Evolutionary conservation across 2,113 vertebrate species (phyloP).

Genomic region (Sinocyclocheilus rhinocerous): DNA sequence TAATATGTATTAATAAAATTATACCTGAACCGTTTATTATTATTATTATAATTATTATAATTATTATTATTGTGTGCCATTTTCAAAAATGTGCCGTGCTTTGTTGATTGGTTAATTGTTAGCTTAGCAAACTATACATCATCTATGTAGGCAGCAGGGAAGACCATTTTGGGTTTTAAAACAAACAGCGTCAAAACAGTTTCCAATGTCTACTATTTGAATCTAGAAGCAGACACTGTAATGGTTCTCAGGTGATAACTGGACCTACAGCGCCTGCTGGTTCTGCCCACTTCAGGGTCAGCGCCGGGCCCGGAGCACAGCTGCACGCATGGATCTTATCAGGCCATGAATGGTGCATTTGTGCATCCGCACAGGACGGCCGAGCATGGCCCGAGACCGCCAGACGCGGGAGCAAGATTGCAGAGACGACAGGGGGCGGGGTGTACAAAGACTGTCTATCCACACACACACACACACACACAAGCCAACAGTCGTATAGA

Average conservation of each 20-base stretch:
- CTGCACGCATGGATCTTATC: constrained; percentile 47
- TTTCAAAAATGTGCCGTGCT: too few relatives aligned
- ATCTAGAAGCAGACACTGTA: neutral
- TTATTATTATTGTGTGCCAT: too few relatives aligned
- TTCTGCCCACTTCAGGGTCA: constrained; percentile 11
- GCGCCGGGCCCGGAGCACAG: neutral
- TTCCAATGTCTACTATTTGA: neutral
- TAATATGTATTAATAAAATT: too few relatives aligned
- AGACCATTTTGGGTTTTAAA: neutral
- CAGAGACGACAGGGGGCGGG: neutral
- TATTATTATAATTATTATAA: too few relatives aligned
- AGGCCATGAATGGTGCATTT: constrained; percentile 47
- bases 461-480: neutral
- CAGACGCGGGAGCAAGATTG: constrained; percentile 39
- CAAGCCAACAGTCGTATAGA: neutral
- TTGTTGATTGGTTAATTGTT: too few relatives aligned
- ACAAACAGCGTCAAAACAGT: neutral
- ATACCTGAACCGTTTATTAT: too few relatives aligned
- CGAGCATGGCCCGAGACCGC: constrained; percentile 16
- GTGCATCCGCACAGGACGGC: constrained; percentile 31
- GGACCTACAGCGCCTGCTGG: neutral
- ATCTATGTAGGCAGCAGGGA: neutral
- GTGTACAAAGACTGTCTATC: neutral
- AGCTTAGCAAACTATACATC: too few relatives aligned
- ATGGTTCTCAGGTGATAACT: neutral